Conservation (phyloP, 2,797 vertebrate species). For the Avahi laniger region DNA sequence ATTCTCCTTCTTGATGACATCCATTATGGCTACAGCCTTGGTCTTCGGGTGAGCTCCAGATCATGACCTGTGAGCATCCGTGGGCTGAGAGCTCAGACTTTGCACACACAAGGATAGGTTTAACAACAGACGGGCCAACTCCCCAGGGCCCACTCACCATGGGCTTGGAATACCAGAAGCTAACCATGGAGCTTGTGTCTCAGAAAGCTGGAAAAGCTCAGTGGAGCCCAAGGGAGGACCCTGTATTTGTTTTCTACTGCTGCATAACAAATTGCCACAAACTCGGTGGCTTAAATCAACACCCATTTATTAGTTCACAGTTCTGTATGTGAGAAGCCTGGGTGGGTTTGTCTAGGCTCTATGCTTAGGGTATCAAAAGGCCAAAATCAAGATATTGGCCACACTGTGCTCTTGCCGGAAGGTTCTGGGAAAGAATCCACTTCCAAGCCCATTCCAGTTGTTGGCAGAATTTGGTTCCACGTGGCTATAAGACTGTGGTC, state of each 20-base stretch:
- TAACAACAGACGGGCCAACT: background rate
- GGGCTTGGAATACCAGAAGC: background rate
- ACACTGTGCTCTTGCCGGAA: background rate
- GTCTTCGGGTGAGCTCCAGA: background rate
- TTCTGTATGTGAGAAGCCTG: background rate
- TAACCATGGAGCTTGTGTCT: background rate
- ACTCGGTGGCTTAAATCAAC: background rate
- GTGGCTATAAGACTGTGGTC: background rate
- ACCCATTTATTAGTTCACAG: background rate
- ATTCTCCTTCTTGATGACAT: background rate
- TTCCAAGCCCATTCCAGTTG: background rate
- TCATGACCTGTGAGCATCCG: background rate
- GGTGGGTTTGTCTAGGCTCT: background rate
- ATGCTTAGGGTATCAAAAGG: background rate
- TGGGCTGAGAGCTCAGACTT: background rate
- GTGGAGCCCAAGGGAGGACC: background rate
- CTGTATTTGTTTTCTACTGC: background rate
- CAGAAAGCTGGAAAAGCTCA: background rate
- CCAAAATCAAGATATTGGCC: background rate
- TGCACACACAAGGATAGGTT: background rate
- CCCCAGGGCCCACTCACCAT: background rate
- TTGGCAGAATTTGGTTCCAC: background rate
- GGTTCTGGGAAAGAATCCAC: background rate
- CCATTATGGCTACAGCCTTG: background rate
- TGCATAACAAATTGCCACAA: background rate